Conservation (phyloP, 1,140 invertebrate genomes). For the Antheraea mylitta region DNA sequence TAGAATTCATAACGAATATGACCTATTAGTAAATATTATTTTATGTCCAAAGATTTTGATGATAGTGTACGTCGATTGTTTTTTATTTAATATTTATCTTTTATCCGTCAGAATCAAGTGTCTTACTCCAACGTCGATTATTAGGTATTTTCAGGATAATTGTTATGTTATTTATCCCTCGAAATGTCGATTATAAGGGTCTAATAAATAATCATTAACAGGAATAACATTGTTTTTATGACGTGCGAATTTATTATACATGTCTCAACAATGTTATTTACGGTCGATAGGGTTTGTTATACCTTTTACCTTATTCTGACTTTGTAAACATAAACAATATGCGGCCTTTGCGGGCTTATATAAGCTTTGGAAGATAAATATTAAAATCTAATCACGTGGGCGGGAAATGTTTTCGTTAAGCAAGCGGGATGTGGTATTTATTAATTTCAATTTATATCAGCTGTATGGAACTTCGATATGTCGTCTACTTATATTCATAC, state of each 20-base stretch:
- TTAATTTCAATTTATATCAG: not conserved
- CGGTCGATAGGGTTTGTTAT: constrained; percentile 21
- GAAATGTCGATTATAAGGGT: not conserved
- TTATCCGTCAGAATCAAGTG: not conserved
- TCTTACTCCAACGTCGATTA: not conserved
- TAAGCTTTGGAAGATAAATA: not conserved
- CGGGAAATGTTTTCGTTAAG: not conserved
- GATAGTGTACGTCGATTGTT: too few species aligned
- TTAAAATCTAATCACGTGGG: not conserved
- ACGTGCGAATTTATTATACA: constrained; percentile 26
- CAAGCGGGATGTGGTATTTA: not conserved
- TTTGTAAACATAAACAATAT: constrained; percentile 13
- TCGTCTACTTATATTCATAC: too few species aligned
- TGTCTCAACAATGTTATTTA: constrained; percentile 44
- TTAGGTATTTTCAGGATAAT: not conserved
- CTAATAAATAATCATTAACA: constrained; percentile 22
- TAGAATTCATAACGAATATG: too few species aligned
- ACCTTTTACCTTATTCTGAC: constrained; percentile 11
- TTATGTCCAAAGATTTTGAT: too few species aligned
- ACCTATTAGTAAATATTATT: too few species aligned
- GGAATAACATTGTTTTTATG: constrained; percentile 29
- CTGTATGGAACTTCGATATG: too few species aligned
- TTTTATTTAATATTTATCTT: not conserved
- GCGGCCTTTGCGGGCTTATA: constrained; percentile 1
- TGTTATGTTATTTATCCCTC: not conserved